These are phyloP conservation scores for Meganola albula DNA, from an alignment of 2,888 invertebrate species.

Conservation along the genomic window DNA sequence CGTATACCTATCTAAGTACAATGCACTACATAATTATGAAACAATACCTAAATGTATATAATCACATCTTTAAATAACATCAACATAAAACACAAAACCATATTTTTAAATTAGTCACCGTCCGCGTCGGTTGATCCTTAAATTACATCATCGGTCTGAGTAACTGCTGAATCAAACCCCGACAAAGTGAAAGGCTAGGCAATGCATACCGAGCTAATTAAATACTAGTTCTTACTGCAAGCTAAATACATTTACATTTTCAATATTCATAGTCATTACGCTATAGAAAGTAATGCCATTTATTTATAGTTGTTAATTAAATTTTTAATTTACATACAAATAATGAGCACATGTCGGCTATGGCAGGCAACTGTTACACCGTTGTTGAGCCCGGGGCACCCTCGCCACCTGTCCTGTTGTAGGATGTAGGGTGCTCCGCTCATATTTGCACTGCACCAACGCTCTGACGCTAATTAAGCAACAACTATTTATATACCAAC, in stretches of 20 bases:
- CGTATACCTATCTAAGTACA: too few relatives aligned
- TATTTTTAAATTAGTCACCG: too few relatives aligned
- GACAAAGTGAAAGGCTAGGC: conserved; percentile 30
- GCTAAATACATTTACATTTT: too few relatives aligned
- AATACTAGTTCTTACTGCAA: conserved; percentile 24
- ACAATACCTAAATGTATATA: too few relatives aligned
- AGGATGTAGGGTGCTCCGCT: conserved; percentile 18
- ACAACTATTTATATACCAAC: conserved; percentile 11
- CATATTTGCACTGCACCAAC: conserved; percentile 24
- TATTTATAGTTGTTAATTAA: conserved; percentile 49
- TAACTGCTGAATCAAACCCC: conserved; percentile 24
- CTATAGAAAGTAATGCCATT: conserved; percentile 34
- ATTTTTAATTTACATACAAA: conserved; percentile 49
- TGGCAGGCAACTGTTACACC: conserved; percentile 33
- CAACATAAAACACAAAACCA: too few relatives aligned
- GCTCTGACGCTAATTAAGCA: conserved; percentile 25
- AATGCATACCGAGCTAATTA: conserved; percentile 25
- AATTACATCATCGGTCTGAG: conserved; percentile 26
- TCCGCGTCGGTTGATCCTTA: conserved; percentile 31
- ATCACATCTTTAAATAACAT: too few relatives aligned
- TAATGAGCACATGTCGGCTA: conserved; percentile 35
- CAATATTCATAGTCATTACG: conserved; percentile 14
- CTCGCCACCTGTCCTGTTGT: conserved; percentile 55
- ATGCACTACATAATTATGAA: too few relatives aligned
- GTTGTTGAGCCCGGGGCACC: conserved; percentile 55